Conservation (phyloP, 2,888 invertebrate species). For the Metellina segmentata region DNA sequence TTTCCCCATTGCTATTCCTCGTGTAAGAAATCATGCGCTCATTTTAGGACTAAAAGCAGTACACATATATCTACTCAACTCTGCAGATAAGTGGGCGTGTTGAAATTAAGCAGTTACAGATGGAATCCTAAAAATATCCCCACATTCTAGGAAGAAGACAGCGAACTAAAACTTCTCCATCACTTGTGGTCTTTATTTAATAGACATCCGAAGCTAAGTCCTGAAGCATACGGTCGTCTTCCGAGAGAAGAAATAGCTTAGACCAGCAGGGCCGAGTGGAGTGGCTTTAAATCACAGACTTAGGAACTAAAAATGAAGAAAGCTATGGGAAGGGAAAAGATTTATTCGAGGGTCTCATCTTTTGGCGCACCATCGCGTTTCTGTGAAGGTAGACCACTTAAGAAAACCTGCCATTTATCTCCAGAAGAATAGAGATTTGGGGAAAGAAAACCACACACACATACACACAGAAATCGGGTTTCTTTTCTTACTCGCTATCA, state of each 20-base stretch:
- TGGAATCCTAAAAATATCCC: not conserved
- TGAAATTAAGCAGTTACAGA: constrained; percentile 1
- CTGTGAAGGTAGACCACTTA: constrained; percentile 62
- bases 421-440: constrained; percentile 17
- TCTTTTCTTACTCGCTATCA: constrained; percentile 48
- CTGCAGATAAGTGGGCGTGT: not conserved
- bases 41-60: no score
- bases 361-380: constrained; percentile 37
- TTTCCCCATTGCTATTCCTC: no score
- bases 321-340: constrained; percentile 14
- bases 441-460: constrained; percentile 30
- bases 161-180: not conserved
- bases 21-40: no score
- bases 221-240: constrained; percentile 2
- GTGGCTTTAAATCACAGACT: constrained; percentile 35
- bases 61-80: not conserved
- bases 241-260: constrained; percentile 14
- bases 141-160: no score
- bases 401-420: constrained; percentile 52
- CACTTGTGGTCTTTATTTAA: not conserved
- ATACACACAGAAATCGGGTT: constrained; percentile 37
- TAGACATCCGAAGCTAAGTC: constrained; percentile 27
- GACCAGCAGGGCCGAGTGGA: constrained; percentile 6
- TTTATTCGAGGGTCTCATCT: constrained; percentile 39
- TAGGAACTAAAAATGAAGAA: constrained; percentile 42